Evolutionary conservation across 2,888 invertebrate genomes (phyloP), one percentile per base, ranked within the genome.

Genomic region (Chrysodeixis includens): DNA sequence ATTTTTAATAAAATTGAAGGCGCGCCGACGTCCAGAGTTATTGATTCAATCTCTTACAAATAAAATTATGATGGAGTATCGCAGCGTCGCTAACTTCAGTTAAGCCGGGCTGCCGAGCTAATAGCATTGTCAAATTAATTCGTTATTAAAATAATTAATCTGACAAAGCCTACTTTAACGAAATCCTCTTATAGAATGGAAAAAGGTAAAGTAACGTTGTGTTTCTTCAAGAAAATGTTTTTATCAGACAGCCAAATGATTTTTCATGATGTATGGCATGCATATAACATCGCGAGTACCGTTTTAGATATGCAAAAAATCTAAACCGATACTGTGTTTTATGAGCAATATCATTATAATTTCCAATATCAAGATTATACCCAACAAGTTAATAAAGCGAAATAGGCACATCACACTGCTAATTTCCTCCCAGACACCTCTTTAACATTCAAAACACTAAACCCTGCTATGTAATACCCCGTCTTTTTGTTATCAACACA

Each of bases 401-500:
- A n/a, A 52, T 14, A n/a, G 1, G 52, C 22, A 9, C 1, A 12
- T 14, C 54, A n/a, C n/a, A n/a, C 18, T 1, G 35, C 51, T 60
- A 6, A 10, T 60, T 26, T 53, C 12, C 32, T 26, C 55, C 57
- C 22, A 51, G 64, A 71, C 65, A 69, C 62, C 59, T 63, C 59
- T 66, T 68, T 54, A 58, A 66, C 20, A 66, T 66, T 65, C 64
- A 0, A 46, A 67, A 40, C 69, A 65, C 60, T 59, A 67, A 66
- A 54, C 49, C 61, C 55, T 30, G 63, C 51, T 62, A 72, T 40
- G 51, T 58, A 64, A 66, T 56, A 61, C 22, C 14, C 40, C 40
- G 58, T 35, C 60, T 69, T 79, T 71, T 81, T 71, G 62, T 46
- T 71, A 70, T 71, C 68, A 59, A 52, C 46, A 53, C 70, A 70